phyloP scores from a whole-genome alignment of 2,888 invertebrate species.

The Ennomos quercinarius region DNA sequence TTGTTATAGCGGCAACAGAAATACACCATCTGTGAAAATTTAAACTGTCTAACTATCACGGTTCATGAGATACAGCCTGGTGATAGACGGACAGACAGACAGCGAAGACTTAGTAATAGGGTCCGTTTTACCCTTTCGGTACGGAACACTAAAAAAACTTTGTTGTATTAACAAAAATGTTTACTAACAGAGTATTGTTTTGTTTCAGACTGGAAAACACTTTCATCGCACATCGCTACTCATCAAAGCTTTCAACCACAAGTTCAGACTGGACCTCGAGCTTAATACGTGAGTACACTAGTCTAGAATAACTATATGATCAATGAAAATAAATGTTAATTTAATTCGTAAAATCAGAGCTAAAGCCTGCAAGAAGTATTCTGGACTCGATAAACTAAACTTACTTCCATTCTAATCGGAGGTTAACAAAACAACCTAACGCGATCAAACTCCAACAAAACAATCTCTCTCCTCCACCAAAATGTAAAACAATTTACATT shows the following conservation, averaged over 20 bases:
- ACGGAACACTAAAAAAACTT: too few species aligned
- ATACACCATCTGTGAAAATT: too few species aligned
- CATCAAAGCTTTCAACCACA: conserved; percentile 98
- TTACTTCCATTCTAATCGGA: conserved; percentile 8
- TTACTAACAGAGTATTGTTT: conserved; percentile 46
- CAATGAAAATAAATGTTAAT: too few species aligned
- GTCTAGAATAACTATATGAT: background rate
- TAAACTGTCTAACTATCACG: too few species aligned
- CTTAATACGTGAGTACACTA: conserved; percentile 95
- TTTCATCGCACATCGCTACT: conserved; percentile 97
- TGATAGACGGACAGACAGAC: too few species aligned
- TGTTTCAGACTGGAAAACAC: conserved; percentile 95
- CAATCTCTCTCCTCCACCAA: conserved; percentile 25
- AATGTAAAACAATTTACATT: conserved; percentile 43
- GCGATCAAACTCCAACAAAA: conserved; percentile 27
- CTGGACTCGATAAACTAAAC: background rate
- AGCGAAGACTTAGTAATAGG: too few species aligned
- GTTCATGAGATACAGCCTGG: too few species aligned
- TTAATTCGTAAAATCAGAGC: too few species aligned
- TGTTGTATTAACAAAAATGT: background rate
- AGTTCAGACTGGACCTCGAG: conserved; percentile 97
- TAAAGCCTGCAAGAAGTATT: too few species aligned
- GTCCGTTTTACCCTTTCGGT: too few species aligned
- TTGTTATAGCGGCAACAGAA: too few species aligned
- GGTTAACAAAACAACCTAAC: conserved; percentile 17